These are phyloP conservation scores for Spicauda simplicius DNA, from an alignment of 2,888 invertebrate genomes.

Conservation along the genomic window DNA sequence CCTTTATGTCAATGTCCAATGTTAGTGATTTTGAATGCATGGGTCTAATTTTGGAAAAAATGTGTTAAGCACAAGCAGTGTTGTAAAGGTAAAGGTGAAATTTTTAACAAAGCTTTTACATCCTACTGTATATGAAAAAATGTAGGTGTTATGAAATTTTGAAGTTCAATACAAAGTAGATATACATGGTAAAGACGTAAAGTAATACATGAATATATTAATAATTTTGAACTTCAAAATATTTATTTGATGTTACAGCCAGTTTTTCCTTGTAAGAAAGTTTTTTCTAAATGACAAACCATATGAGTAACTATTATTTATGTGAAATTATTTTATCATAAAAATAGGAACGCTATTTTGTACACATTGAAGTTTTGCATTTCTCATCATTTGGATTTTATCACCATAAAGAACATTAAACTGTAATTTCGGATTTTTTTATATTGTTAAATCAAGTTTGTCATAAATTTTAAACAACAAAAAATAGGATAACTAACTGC, in stretches of 20 bases:
- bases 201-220: too few relatives aligned
- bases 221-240: conserved; percentile 22
- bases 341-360: too few relatives aligned
- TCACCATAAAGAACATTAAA: too few relatives aligned
- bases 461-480: too few relatives aligned
- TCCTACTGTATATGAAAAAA: background rate
- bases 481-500: conserved; percentile 21
- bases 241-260: conserved; percentile 8
- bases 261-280: conserved; percentile 5
- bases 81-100: background rate
- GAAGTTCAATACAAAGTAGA: conserved; percentile 11
- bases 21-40: background rate
- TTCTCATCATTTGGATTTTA: too few relatives aligned
- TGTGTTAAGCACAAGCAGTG: background rate
- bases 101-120: background rate
- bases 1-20: background rate
- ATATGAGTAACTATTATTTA: too few relatives aligned
- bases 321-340: too few relatives aligned
- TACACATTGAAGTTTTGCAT: too few relatives aligned
- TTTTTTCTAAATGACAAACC: background rate
- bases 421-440: too few relatives aligned
- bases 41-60: background rate
- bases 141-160: conserved; percentile 2
- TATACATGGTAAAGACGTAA: too few relatives aligned
- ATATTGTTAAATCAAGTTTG: too few relatives aligned